Evolutionary conservation across 1,140 invertebrate genomes (phyloP), one percentile per base, ranked within the genome.

Genomic region (Drosophila arizonae): DNA sequence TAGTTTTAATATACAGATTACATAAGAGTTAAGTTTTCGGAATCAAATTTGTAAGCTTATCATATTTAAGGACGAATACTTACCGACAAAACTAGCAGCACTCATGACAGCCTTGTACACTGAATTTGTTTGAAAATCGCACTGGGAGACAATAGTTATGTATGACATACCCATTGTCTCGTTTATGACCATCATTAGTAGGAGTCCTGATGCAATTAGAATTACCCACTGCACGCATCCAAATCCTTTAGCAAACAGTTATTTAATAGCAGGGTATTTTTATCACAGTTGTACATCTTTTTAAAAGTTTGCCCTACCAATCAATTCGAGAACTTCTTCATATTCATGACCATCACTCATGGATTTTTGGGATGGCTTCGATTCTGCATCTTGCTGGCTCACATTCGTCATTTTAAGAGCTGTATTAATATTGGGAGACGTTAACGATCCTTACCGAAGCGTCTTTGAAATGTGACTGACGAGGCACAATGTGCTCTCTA

Each of bases 111-210:
- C 68, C 76, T 92, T 90, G 80, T 92, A 69, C 77, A 82, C 54
- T 17, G 91, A 90, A 21, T 75, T 90, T 11, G 90, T 79, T 51
- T 78, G 54, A 21, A 93, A 90, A 67, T 93, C 92, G 57, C 92
- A 93, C 65, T 92, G 89, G 4, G 92, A 87, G 6, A 90, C 87
- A 21, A 91, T 91, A 1, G 91, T 85, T 15, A 92, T 88, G 3
- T 89, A 90, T 1, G 80, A 90, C 85, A 91, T 90, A 9, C 86
- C 82, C 77, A 92, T 91, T 10, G 90, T 87, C 60, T 91, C 90
- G 58, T 89, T 90, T 24, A 92, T 85, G 11, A 91, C 78, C 79
- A 87, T 82, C 86, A 92, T 91, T 6, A 91, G 68, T 0, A 91
- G 66, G 5, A 91, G 61, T 17, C 90, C 90, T 10, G 87, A 69